Evolutionary conservation across 2,888 invertebrate species (phyloP).

Genomic region (Caenorhabditis sp.): DNA sequence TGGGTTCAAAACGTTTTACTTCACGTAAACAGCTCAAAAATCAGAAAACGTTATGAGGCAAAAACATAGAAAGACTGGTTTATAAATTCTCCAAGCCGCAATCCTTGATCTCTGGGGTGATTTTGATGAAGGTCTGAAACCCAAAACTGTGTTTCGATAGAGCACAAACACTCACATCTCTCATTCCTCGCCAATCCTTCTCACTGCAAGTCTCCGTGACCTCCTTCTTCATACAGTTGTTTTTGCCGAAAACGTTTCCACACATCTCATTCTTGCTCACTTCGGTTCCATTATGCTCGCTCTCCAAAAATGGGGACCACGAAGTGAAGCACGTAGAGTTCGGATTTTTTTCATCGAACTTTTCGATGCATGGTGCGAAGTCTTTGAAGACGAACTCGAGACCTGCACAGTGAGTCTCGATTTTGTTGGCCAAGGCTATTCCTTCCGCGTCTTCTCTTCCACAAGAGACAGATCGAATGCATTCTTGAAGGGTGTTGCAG

Average conservation of each 20-base stretch:
- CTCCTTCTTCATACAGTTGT: slow-evolving; percentile 17
- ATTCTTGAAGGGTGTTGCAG: slow-evolving; percentile 20
- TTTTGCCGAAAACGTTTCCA: neutral
- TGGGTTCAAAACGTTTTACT: too few relatives aligned
- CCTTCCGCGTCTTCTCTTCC: neutral
- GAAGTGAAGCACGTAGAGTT: neutral
- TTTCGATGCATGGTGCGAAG: neutral
- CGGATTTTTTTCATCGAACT: neutral
- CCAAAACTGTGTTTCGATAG: neutral
- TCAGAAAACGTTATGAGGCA: neutral
- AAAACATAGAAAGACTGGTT: neutral
- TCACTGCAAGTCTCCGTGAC: slow-evolving; percentile 11
- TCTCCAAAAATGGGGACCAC: neutral
- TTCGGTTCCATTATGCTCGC: slow-evolving; percentile 2
- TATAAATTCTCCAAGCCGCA: slow-evolving; percentile 2
- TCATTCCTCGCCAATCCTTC: slow-evolving; percentile 11
- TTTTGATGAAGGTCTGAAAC: slow-evolving; percentile 14
- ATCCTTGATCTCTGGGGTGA: slow-evolving; percentile 4
- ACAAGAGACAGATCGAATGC: neutral
- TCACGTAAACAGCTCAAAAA: too few relatives aligned
- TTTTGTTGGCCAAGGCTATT: neutral
- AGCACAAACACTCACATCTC: neutral
- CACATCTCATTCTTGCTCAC: neutral
- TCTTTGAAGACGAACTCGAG: slow-evolving; percentile 4
- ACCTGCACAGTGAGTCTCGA: slow-evolving; percentile 4